A percentile compares a stretch with the other conserved stretches of the same genome.
Conservation (phyloP, 2,113 vertebrate species). For the Paracanthobrama guichenoti region DNA sequence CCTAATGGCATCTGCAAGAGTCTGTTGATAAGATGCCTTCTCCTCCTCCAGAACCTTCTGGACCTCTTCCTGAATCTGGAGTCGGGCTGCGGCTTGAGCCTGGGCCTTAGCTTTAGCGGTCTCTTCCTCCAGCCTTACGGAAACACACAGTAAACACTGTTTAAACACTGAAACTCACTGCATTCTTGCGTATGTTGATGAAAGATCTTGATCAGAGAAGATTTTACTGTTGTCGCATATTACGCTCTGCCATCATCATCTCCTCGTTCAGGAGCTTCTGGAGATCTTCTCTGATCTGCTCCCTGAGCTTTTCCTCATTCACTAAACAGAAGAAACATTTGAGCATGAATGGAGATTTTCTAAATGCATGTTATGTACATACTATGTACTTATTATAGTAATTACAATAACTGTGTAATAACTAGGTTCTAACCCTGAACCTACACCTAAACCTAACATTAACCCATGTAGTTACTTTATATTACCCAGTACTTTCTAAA, state of each 20-base stretch:
- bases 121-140: conserved; percentile 65
- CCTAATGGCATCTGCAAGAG: conserved; percentile 58
- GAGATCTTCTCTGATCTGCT: conserved; percentile 66
- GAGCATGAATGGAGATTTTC: neutral
- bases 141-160: conserved; percentile 22
- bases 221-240: conserved; percentile 69
- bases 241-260: conserved; percentile 61
- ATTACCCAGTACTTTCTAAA: too few species aligned
- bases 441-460: too few species aligned
- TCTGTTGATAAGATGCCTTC: conserved; percentile 54
- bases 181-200: neutral
- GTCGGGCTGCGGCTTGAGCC: conserved; percentile 59
- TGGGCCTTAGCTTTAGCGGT: conserved; percentile 52
- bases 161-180: neutral
- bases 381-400: too few species aligned
- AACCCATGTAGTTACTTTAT: too few species aligned
- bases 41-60: conserved; percentile 64
- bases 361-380: too few species aligned
- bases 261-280: conserved; percentile 67
- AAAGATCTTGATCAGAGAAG: neutral
- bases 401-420: too few species aligned
- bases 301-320: conserved; percentile 64
- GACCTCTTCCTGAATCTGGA: conserved; percentile 65
- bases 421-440: too few species aligned
- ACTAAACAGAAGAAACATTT: conserved; percentile 51